phyloP scores from a whole-genome alignment of 2,113 vertebrate genomes.

The Parus major region DNA sequence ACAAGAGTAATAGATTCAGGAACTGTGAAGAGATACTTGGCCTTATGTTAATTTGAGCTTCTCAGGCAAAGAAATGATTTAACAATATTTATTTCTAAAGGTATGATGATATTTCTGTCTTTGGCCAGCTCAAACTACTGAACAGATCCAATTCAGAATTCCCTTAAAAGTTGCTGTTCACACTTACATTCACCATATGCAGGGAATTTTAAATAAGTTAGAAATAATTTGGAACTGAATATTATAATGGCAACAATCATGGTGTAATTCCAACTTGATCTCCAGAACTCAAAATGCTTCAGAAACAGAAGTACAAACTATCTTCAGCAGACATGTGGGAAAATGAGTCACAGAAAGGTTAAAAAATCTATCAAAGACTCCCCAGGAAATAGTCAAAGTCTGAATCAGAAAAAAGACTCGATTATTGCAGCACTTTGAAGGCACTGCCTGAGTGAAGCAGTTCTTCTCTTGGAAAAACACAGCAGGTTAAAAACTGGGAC shows the following conservation, averaged over 20 bases:
- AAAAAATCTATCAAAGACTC: conserved; percentile 41
- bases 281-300: background rate
- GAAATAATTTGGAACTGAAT: background rate
- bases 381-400: conserved; percentile 26
- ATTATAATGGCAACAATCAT: background rate
- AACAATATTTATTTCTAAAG: conserved; percentile 18
- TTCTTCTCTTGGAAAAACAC: background rate
- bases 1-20: background rate
- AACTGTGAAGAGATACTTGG: background rate
- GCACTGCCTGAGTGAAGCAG: background rate
- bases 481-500: background rate
- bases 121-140: background rate
- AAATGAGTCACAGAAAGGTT: conserved; percentile 50
- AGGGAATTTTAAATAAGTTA: background rate
- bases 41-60: background rate
- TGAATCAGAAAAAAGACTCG: background rate
- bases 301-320: background rate
- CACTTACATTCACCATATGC: background rate
- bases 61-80: background rate
- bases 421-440: background rate
- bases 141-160: background rate
- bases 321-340: conserved; percentile 7
- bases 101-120: background rate
- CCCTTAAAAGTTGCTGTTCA: background rate
- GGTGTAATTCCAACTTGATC: background rate